phyloP scores from a whole-genome alignment of 1,140 invertebrate genomes.

The Pararge aegeria region DNA sequence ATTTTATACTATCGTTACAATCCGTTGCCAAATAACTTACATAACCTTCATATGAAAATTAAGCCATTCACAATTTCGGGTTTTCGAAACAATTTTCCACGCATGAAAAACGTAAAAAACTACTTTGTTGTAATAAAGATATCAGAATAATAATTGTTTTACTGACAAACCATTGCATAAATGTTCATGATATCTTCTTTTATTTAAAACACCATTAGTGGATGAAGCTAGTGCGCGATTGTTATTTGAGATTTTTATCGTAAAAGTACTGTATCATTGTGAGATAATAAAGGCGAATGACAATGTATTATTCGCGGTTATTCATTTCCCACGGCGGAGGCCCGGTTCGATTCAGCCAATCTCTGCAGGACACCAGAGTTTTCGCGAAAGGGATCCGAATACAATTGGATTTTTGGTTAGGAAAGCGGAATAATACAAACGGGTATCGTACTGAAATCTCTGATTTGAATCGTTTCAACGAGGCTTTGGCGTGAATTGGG shows the following conservation, averaged over 20 bases:
- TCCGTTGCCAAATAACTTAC: too few relatives aligned
- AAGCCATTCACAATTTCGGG: slow-evolving; percentile 9
- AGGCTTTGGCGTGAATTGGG: slow-evolving; percentile 68
- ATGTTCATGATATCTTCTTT: slow-evolving; percentile 60
- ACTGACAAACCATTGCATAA: slow-evolving; percentile 49
- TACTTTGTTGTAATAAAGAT: slow-evolving; percentile 52
- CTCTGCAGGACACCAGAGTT: slow-evolving; percentile 71
- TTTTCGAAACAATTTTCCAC: slow-evolving; percentile 19
- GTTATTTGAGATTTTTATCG: slow-evolving; percentile 75
- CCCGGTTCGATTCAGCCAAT: slow-evolving; percentile 65
- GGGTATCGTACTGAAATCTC: slow-evolving; percentile 77
- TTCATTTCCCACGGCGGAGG: slow-evolving; percentile 53
- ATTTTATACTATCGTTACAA: too few relatives aligned
- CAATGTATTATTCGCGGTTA: slow-evolving; percentile 76
- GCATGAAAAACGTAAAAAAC: slow-evolving; percentile 30
- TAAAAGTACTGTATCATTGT: slow-evolving; percentile 76
- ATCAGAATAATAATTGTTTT: slow-evolving; percentile 65
- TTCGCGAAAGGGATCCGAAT: slow-evolving; percentile 66
- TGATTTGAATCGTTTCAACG: slow-evolving; percentile 74
- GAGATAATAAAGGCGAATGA: slow-evolving; percentile 78
- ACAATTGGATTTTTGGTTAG: slow-evolving; percentile 79
- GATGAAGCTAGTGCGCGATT: slow-evolving; percentile 45
- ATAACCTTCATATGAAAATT: background rate
- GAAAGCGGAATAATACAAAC: slow-evolving; percentile 78
- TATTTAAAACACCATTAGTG: slow-evolving; percentile 67